Evolutionary conservation across 53 echinoderm and acorn worm genomes (phyloP).

Genomic region (Zoroaster sp.): DNA sequence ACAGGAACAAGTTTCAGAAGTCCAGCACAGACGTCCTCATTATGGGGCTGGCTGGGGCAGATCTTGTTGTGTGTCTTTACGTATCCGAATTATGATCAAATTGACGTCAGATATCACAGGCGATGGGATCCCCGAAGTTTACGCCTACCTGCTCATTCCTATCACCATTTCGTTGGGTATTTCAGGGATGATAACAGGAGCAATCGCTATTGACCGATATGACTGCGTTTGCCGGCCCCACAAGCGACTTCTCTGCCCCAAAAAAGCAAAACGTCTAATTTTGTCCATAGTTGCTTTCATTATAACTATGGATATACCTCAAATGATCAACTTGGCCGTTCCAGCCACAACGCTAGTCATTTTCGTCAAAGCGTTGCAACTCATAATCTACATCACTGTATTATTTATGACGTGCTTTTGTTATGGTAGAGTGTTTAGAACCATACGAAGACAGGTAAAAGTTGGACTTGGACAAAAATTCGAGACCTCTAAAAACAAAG

Average conservation of each 20-base stretch:
- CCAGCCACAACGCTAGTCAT: not conserved
- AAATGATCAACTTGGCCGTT: not conserved
- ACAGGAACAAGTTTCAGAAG: not conserved
- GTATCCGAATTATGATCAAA: not conserved
- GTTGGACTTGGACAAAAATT: not conserved
- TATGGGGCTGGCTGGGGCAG: not conserved
- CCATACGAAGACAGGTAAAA: not conserved
- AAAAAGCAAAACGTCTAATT: not conserved
- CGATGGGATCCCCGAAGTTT: not conserved
- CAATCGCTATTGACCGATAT: not conserved
- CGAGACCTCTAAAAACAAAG: not conserved
- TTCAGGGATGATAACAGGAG: not conserved
- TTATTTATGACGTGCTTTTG: not conserved
- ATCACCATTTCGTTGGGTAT: not conserved
- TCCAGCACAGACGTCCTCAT: conserved; percentile 8
- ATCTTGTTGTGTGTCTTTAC: not conserved
- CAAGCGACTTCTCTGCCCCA: not conserved
- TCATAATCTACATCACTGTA: not conserved
- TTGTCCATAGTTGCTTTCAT: not conserved
- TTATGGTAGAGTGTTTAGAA: not conserved
- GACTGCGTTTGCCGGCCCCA: conserved; percentile 1
- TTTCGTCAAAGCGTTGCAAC: not conserved
- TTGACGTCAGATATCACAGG: not conserved
- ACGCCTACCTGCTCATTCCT: not conserved
- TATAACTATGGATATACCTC: not conserved